Evolutionary conservation across 2,888 invertebrate genomes (phyloP), one percentile per base, ranked within the genome.

Genomic region (Gordius sp.): DNA sequence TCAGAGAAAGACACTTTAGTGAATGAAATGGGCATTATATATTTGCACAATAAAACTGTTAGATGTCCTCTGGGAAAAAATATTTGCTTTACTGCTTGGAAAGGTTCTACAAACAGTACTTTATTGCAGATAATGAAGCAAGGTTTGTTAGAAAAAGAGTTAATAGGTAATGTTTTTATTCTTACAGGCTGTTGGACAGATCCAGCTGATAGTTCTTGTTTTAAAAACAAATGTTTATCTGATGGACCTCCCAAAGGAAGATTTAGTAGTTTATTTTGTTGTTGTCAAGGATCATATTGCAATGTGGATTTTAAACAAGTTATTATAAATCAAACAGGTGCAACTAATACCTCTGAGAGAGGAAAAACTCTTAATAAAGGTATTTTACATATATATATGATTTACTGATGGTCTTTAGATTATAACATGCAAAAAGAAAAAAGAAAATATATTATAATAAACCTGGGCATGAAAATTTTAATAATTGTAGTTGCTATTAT

Each of bases 81-180:
- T n/a, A 75, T 73, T 62, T 82, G 81, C 65, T 81, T 77, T 65
- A 77, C 80, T 0, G 69, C 80, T 1, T 81, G 79, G 79, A 73
- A 75, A 62, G 75, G 77, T 56, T 75, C 73, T 13, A 78, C 78
- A 63, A 74, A 75, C 61, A 76, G 75, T 57, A 69, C 63, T 39
- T 64, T 63, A 52, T 61, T 69, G 57, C 68, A 68, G 61, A 74
- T 80, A 54, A 72, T 79, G 58, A 76, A 76, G 57, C 80, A 82
- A 76, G n/a, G n/a, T n/a, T n/a, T n/a, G 81, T 81, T 79, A 67
- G 64, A 64, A 61, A 52, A 55, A 13, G 39, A 39, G 13, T 13
- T 39, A 39, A 39, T 39, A 13, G n/a, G 13, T 13, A 39, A 13
- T 39, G n/a, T 56, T 56, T 20, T 20, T 60, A 41, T 57, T 59